These are phyloP conservation scores for Cyprinella venusta DNA, from an alignment of 2,797 vertebrate genomes.

Conservation along the genomic window DNA sequence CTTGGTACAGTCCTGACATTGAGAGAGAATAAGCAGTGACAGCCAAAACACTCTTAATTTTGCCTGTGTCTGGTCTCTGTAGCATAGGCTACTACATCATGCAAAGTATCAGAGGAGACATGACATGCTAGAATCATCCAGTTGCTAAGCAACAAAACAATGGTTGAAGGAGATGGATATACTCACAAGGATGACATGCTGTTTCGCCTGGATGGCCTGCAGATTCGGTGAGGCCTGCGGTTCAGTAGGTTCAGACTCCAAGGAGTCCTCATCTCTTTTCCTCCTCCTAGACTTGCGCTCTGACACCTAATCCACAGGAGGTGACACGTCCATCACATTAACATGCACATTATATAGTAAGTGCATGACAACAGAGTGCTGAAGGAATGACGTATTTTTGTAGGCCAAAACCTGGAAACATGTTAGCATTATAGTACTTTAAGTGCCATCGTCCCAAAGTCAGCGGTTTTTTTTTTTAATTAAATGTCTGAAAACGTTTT, in stretches of 20 bases:
- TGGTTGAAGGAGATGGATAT: slow-evolving; percentile 34
- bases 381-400: background rate
- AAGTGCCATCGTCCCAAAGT: background rate
- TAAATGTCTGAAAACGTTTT: background rate
- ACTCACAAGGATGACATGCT: slow-evolving; percentile 44
- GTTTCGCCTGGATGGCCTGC: background rate
- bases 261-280: slow-evolving; percentile 66
- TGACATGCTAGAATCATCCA: slow-evolving; percentile 17
- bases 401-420: background rate
- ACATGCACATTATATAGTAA: slow-evolving; percentile 5
- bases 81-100: slow-evolving; percentile 31
- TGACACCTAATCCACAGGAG: slow-evolving; percentile 66
- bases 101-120: slow-evolving; percentile 27
- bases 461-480: background rate
- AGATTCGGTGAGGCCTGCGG: slow-evolving; percentile 27
- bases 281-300: slow-evolving; percentile 55
- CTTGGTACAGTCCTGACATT: slow-evolving; percentile 77
- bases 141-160: slow-evolving; percentile 58
- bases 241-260: slow-evolving; percentile 25
- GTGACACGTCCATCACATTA: background rate
- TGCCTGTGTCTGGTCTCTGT: slow-evolving; percentile 4
- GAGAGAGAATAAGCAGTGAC: slow-evolving; percentile 25
- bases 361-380: background rate
- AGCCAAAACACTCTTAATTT: slow-evolving; percentile 33
- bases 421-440: background rate